phyloP scores from a whole-genome alignment of 2,888 invertebrate genomes.

The Dorcus parallelipipedus region DNA sequence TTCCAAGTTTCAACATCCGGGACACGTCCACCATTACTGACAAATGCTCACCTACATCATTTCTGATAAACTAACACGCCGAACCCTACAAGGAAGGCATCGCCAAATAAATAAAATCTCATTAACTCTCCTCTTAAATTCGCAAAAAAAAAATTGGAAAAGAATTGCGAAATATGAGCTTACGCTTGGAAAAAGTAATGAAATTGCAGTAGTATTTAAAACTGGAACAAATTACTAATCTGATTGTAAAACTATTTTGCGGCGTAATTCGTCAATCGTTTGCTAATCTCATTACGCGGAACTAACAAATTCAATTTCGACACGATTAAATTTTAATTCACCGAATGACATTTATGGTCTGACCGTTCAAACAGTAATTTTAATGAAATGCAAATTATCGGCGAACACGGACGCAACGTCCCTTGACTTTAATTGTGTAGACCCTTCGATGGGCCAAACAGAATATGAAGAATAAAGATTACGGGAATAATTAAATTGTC shows the following conservation, averaged over 20 bases:
- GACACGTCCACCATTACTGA: conserved; percentile 9
- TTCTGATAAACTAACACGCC: conserved; percentile 5
- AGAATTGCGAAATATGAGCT: no score
- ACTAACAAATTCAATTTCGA: conserved; percentile 20
- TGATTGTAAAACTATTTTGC: not conserved
- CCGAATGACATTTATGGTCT: conserved; percentile 11
- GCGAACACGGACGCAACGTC: no score
- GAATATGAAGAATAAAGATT: no score
- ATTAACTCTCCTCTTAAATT: no score
- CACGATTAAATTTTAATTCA: conserved; percentile 21
- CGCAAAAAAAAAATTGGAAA: no score
- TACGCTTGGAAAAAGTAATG: not conserved
- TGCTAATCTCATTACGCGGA: not conserved
- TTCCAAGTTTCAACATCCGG: conserved; percentile 28
- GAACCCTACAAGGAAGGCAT: no score
- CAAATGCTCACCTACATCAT: conserved; percentile 11
- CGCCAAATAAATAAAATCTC: no score
- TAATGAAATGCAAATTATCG: no score
- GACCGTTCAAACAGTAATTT: no score
- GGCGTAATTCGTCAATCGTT: not conserved
- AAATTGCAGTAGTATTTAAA: not conserved
- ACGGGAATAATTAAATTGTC: no score
- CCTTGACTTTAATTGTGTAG: no score
- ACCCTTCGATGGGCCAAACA: no score
- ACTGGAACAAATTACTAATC: not conserved